Conservation (phyloP, 2,797 vertebrate genomes). For the Triplophysa yarkandensis region DNA sequence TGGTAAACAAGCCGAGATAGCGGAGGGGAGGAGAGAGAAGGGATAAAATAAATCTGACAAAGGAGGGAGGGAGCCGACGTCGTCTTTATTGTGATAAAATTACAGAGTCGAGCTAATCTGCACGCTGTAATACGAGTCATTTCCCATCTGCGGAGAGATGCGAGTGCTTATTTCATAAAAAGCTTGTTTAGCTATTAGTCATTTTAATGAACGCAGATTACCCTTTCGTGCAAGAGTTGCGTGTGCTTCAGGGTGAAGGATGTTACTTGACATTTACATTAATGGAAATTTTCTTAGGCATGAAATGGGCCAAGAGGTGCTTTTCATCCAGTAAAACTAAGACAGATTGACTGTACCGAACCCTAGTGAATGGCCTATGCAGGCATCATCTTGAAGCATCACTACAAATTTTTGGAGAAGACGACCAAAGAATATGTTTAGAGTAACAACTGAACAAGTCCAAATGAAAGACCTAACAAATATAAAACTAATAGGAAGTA, state of each 20-base stretch:
- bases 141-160: conserved; percentile 71
- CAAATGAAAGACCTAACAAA: too few relatives aligned
- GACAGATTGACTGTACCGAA: conserved; percentile 28
- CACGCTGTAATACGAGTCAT: conserved; percentile 70
- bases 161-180: conserved; percentile 67
- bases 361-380: conserved; percentile 5
- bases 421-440: background rate
- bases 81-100: conserved; percentile 79
- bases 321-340: conserved; percentile 47
- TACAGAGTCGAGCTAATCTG: conserved; percentile 76
- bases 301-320: conserved; percentile 55
- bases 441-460: background rate
- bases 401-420: background rate
- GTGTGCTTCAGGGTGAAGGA: conserved; percentile 55
- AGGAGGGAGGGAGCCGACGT: conserved; percentile 67
- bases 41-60: conserved; percentile 63
- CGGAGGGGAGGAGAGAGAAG: background rate
- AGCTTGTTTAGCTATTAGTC: conserved; percentile 71
- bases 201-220: conserved; percentile 71
- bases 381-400: background rate
- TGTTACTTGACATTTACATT: conserved; percentile 62
- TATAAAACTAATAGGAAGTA: background rate
- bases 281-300: conserved; percentile 58
- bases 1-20: conserved; percentile 51
- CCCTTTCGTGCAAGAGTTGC: conserved; percentile 56